These are phyloP conservation scores for Oreotrochilus melanogaster DNA, from an alignment of 2,113 vertebrate genomes.

Conservation along the genomic window DNA sequence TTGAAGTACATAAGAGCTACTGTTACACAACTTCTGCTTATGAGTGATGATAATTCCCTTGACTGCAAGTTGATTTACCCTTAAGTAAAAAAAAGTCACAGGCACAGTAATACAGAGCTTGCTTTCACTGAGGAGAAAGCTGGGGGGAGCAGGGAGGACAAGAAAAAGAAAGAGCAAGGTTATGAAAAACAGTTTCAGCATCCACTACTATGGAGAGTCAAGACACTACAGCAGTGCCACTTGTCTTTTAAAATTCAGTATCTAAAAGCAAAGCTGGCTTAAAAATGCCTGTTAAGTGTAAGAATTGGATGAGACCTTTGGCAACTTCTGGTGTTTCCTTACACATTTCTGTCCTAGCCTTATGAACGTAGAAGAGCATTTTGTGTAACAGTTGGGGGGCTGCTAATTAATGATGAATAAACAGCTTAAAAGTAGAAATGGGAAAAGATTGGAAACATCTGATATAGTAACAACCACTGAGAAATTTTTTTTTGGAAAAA, in stretches of 20 bases:
- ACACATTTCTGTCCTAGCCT: background rate
- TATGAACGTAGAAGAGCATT: background rate
- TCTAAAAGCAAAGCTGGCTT: background rate
- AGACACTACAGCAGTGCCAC: background rate
- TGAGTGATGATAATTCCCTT: no score
- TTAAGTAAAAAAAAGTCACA: no score
- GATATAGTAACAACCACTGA: background rate
- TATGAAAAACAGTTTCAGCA: background rate
- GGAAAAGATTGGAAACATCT: background rate
- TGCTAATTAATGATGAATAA: background rate
- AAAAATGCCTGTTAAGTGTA: background rate
- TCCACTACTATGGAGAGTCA: background rate
- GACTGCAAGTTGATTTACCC: no score
- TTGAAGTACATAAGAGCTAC: accelerated
- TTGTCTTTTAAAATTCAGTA: background rate
- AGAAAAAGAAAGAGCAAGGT: background rate
- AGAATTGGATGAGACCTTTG: background rate
- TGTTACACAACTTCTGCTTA: background rate
- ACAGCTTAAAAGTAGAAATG: background rate
- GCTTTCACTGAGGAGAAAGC: background rate
- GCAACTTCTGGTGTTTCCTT: background rate
- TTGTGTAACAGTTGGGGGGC: background rate
- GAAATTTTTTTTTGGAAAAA: constrained; percentile 62
- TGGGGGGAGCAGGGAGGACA: no score
- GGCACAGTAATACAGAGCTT: background rate